Evolutionary conservation across 2,113 vertebrate species (phyloP).

Genomic region (Calcarius ornatus): DNA sequence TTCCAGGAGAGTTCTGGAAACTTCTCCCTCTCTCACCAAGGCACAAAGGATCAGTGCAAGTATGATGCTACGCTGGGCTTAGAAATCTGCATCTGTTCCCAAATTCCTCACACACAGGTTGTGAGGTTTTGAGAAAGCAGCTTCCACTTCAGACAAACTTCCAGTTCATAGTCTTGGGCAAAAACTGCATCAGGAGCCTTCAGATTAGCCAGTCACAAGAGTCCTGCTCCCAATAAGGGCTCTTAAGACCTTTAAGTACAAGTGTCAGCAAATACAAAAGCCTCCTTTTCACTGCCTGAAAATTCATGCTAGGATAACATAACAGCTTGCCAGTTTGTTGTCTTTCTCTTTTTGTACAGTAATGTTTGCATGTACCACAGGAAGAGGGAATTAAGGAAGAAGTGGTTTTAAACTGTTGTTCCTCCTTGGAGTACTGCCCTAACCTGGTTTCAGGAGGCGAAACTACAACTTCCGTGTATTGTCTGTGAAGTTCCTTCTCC

Average conservation of each 20-base stretch:
- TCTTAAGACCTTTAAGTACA: background rate
- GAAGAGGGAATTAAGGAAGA: background rate
- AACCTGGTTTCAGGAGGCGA: background rate
- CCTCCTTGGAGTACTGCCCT: background rate
- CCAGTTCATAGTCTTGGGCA: background rate
- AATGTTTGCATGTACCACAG: background rate
- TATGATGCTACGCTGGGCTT: accelerated
- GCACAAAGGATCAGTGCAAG: accelerated
- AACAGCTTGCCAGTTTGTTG: background rate
- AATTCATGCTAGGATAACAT: background rate
- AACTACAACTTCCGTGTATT: background rate
- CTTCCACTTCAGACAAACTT: background rate
- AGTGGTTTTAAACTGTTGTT: background rate
- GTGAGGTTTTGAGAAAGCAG: background rate
- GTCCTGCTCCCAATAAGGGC: background rate
- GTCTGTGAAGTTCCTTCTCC: background rate
- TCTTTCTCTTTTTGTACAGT: background rate
- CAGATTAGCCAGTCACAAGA: background rate
- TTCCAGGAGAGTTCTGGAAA: background rate
- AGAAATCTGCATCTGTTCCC: background rate
- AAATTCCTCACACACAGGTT: background rate
- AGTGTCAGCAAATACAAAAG: background rate
- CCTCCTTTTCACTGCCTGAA: background rate
- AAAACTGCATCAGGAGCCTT: background rate
- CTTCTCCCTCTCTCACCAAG: background rate